Evolutionary conservation across 2,797 vertebrate genomes (phyloP).

Genomic region (Coilia nasus): DNA sequence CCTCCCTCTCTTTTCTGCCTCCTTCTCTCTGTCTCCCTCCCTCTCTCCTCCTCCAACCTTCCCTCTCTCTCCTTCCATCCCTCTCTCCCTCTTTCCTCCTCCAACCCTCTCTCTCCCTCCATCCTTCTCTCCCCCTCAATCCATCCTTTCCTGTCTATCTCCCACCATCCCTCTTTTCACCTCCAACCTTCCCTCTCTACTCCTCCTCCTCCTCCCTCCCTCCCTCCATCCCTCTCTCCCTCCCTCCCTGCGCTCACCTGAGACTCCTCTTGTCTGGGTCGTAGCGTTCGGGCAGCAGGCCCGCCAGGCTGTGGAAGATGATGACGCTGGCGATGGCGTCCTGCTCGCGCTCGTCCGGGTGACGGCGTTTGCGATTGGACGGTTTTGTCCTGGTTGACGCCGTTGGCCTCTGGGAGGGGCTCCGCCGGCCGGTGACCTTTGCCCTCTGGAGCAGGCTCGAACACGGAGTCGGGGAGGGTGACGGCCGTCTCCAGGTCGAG

Average conservation of each 20-base stretch:
- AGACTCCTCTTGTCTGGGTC: slow-evolving; percentile 94
- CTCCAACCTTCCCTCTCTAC: too few species aligned
- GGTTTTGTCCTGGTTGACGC: slow-evolving; percentile 62
- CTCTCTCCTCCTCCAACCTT: not conserved
- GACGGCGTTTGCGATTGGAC: slow-evolving; percentile 75
- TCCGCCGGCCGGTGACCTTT: slow-evolving; percentile 71
- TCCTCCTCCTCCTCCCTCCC: not conserved
- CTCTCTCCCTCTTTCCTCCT: not conserved
- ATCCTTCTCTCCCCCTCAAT: not conserved
- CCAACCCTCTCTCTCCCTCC: not conserved
- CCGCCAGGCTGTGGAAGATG: slow-evolving; percentile 91
- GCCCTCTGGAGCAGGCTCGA: slow-evolving; percentile 70
- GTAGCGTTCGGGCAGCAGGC: slow-evolving; percentile 86
- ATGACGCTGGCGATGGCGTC: slow-evolving; percentile 91
- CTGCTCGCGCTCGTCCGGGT: slow-evolving; percentile 77
- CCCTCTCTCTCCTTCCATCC: too few species aligned
- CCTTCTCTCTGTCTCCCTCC: not conserved
- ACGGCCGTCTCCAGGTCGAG: slow-evolving; percentile 85
- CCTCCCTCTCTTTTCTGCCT: not conserved
- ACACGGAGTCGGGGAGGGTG: slow-evolving; percentile 87
- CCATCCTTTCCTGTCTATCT: not conserved
- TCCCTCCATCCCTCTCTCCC: too few species aligned
- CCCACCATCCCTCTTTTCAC: too few species aligned
- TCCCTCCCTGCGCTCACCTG: slow-evolving; percentile 68
- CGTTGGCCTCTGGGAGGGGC: slow-evolving; percentile 63